phyloP scores from a whole-genome alignment of 2,113 vertebrate species.

The Rhabdornis inornatus region DNA sequence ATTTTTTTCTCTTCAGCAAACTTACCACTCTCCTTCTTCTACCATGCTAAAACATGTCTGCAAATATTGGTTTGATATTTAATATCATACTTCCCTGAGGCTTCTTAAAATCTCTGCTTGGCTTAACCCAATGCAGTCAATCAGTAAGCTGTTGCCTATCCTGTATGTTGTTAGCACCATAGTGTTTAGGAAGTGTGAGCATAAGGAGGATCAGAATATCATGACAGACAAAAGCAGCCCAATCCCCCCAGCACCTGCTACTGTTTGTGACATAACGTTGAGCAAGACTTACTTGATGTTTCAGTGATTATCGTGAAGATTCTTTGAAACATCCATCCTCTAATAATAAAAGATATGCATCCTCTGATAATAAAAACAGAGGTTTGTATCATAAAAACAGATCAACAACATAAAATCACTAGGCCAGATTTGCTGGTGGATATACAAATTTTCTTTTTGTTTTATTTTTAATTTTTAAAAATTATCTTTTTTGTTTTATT shows the following conservation, averaged over 20 bases:
- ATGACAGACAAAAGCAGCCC: not conserved
- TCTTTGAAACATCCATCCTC: not conserved
- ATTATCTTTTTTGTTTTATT: too few relatives aligned
- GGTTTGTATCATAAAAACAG: not conserved
- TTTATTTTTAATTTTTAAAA: not conserved
- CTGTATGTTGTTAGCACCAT: not conserved
- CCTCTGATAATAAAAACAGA: not conserved
- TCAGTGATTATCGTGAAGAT: not conserved
- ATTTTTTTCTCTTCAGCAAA: not conserved
- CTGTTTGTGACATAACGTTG: not conserved
- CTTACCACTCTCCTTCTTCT: not conserved
- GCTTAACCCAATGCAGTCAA: not conserved
- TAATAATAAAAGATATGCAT: not conserved
- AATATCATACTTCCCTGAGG: not conserved
- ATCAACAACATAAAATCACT: not conserved
- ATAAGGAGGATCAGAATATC: not conserved
- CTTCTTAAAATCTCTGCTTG: not conserved
- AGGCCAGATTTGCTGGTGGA: not conserved
- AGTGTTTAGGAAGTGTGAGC: not conserved
- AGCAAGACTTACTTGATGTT: not conserved
- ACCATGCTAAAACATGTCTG: not conserved
- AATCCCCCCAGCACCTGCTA: not conserved
- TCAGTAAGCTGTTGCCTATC: not conserved
- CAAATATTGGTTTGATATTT: not conserved
- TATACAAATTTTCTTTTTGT: not conserved